Percentiles rank a stretch among this genome's conserved stretches.
Evolutionary conservation across 2,113 vertebrate species (phyloP).

Genomic region (Rhynchopsitta pachyrhyncha): DNA sequence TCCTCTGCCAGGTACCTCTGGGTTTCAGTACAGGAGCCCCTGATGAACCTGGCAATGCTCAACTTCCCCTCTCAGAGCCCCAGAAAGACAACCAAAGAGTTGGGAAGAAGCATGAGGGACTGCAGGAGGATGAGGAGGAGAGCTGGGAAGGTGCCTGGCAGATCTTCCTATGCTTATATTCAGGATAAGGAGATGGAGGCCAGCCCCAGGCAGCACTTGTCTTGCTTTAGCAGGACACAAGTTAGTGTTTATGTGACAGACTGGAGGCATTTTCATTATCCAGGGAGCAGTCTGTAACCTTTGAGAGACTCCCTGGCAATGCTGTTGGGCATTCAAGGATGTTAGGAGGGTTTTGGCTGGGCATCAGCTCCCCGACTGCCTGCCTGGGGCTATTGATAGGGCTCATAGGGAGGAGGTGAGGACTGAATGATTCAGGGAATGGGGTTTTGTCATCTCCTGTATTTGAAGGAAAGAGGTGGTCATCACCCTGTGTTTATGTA

Average conservation of each 20-base stretch:
- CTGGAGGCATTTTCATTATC: background rate
- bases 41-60: background rate
- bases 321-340: background rate
- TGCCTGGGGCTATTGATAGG: background rate
- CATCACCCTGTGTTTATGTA: background rate
- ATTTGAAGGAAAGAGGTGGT: background rate
- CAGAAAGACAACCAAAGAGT: background rate
- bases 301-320: background rate
- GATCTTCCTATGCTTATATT: background rate
- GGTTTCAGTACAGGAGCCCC: background rate
- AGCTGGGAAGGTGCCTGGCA: background rate
- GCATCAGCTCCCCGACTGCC: rapidly evolving
- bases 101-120: background rate
- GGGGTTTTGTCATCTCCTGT: background rate
- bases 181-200: background rate
- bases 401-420: background rate
- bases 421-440: background rate
- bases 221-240: background rate
- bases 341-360: background rate
- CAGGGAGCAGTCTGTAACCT: background rate
- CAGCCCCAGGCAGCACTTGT: background rate
- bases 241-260: background rate
- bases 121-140: background rate
- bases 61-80: background rate
- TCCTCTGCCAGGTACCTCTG: background rate